Evolutionary conservation across 1,140 invertebrate genomes (phyloP).

Genomic region (Euschistus heros): DNA sequence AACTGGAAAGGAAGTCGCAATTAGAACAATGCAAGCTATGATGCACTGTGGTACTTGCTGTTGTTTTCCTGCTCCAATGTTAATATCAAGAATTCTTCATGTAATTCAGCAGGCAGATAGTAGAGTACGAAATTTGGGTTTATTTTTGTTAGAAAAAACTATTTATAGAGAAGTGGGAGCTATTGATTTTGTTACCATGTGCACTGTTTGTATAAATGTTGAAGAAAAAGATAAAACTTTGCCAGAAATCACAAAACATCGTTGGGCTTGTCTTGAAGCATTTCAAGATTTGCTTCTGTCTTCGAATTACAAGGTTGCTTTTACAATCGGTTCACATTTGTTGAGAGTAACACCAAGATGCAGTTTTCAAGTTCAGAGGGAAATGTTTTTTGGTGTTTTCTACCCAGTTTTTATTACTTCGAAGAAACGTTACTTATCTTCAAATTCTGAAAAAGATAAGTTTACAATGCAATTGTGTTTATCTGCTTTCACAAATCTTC

Average conservation of each 20-base stretch:
- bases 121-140: slow-evolving; percentile 32
- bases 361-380: slow-evolving; percentile 41
- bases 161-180: slow-evolving; percentile 47
- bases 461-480: slow-evolving; percentile 49
- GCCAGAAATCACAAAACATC: slow-evolving; percentile 21
- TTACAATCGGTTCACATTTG: slow-evolving; percentile 46
- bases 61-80: slow-evolving; percentile 44
- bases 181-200: slow-evolving; percentile 20
- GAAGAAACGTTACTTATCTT: slow-evolving; percentile 39
- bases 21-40: slow-evolving; percentile 44
- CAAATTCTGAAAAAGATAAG: slow-evolving; percentile 39
- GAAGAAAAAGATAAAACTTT: slow-evolving; percentile 15
- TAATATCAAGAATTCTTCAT: slow-evolving; percentile 35
- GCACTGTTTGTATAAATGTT: slow-evolving; percentile 20
- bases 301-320: slow-evolving; percentile 44
- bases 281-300: slow-evolving; percentile 45
- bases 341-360: slow-evolving; percentile 45
- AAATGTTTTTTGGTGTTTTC: slow-evolving; percentile 47
- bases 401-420: slow-evolving; percentile 48
- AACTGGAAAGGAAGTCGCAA: slow-evolving; percentile 36
- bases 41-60: slow-evolving; percentile 49
- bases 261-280: slow-evolving; percentile 36
- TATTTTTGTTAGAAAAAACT: slow-evolving; percentile 44
- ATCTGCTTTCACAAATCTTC: slow-evolving; percentile 46
- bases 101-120: slow-evolving; percentile 35